A percentile compares a stretch with the other conserved stretches of the same genome.
Evolutionary conservation across 2,113 vertebrate species (phyloP).

Genomic region (Mus pahari): DNA sequence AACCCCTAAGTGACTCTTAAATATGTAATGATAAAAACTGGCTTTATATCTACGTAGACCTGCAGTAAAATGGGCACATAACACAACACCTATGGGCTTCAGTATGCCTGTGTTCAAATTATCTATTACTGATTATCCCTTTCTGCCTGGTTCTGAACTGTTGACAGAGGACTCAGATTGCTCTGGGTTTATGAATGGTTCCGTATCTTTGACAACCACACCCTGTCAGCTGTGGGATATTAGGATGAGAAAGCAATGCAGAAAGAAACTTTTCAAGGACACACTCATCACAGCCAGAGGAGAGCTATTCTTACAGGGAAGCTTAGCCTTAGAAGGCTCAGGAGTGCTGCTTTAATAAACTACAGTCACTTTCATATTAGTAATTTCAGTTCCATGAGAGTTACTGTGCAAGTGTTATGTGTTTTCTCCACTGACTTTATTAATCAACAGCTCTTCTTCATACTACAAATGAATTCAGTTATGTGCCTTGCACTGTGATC

Average conservation of each 20-base stretch:
- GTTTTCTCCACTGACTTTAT: neutral
- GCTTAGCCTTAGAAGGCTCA: neutral
- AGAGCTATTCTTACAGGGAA: neutral
- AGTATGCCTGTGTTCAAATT: neutral
- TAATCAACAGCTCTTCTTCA: slow-evolving; percentile 35
- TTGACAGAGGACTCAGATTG: neutral
- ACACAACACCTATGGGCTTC: neutral
- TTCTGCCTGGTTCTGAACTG: neutral
- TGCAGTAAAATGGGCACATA: neutral
- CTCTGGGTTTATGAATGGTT: neutral
- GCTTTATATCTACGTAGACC: neutral
- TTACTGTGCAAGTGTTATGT: neutral
- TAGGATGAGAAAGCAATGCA: neutral
- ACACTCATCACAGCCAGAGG: neutral
- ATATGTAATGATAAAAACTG: neutral
- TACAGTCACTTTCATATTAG: neutral
- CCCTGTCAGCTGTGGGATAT: neutral
- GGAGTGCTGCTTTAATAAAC: neutral
- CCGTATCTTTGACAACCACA: neutral
- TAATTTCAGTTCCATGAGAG: neutral
- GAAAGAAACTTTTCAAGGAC: neutral
- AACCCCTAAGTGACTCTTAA: neutral
- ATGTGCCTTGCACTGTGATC: neutral
- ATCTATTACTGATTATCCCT: neutral
- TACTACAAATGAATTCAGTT: neutral